Percentiles rank a stretch among this genome's conserved stretches.
phyloP scores from a whole-genome alignment of 2,113 vertebrate species.

The Zosterops pallidus region DNA sequence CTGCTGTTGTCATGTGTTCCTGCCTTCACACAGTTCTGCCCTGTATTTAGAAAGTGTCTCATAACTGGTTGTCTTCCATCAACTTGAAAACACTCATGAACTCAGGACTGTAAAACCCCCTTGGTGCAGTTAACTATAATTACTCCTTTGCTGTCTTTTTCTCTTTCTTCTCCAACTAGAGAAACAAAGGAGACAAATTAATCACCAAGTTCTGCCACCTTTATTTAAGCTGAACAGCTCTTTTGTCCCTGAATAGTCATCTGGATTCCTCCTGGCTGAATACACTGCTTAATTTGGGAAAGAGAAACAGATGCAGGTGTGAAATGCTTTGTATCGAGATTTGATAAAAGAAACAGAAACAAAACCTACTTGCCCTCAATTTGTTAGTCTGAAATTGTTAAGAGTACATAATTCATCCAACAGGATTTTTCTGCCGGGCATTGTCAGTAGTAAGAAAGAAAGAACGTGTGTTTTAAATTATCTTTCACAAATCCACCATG shows the following conservation, averaged over 20 bases:
- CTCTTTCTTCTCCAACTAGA: background rate
- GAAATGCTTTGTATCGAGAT: background rate
- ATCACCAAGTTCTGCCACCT: constrained; percentile 14
- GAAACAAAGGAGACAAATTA: constrained; percentile 15
- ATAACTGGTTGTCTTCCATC: constrained; percentile 1
- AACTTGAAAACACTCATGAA: background rate
- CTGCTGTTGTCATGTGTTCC: background rate
- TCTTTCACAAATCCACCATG: background rate
- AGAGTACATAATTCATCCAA: background rate
- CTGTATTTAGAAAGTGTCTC: background rate
- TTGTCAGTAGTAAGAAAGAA: background rate
- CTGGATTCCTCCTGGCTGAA: background rate
- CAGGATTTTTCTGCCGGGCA: background rate
- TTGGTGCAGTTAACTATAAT: background rate
- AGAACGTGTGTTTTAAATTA: background rate
- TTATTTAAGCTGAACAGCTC: background rate
- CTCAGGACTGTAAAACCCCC: background rate
- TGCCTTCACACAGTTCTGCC: background rate
- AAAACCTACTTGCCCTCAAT: background rate
- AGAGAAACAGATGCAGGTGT: background rate
- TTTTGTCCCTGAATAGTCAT: background rate
- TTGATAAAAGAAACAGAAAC: background rate
- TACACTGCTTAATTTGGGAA: background rate
- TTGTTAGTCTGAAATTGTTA: background rate
- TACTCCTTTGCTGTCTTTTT: background rate